These are phyloP conservation scores for Chlorodrepanis virens DNA, from an alignment of 2,113 vertebrate species.

Conservation along the genomic window DNA sequence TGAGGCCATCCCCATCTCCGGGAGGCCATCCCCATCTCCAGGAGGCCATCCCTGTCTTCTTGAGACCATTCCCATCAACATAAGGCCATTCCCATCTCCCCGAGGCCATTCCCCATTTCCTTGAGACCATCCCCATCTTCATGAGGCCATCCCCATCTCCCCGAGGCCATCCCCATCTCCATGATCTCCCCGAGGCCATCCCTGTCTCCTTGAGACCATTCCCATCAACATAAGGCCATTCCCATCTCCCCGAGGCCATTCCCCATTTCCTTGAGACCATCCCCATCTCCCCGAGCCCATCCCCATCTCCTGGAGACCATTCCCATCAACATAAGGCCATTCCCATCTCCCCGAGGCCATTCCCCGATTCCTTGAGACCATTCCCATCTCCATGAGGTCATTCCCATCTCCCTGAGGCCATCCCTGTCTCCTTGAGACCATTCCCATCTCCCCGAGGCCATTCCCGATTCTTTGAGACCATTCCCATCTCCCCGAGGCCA, in stretches of 20 bases:
- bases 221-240: rapidly evolving
- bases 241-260: rapidly evolving
- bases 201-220: rapidly evolving
- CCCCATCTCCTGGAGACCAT: rapidly evolving
- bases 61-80: rapidly evolving
- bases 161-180: rapidly evolving
- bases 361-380: rapidly evolving
- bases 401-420: rapidly evolving
- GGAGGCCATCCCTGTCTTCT: rapidly evolving
- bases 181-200: rapidly evolving
- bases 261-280: rapidly evolving
- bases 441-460: rapidly evolving
- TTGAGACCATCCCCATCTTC: too few relatives aligned
- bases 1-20: rapidly evolving
- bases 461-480: rapidly evolving
- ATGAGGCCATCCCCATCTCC: rapidly evolving
- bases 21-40: rapidly evolving
- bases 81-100: rapidly evolving
- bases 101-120: neutral
- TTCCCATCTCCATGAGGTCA: rapidly evolving
- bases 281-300: rapidly evolving
- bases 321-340: neutral
- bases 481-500: too few relatives aligned
- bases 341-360: rapidly evolving
- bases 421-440: rapidly evolving